Evolutionary conservation across 2,797 vertebrate genomes (phyloP).

Genomic region (Muraenolepis orangiensis): DNA sequence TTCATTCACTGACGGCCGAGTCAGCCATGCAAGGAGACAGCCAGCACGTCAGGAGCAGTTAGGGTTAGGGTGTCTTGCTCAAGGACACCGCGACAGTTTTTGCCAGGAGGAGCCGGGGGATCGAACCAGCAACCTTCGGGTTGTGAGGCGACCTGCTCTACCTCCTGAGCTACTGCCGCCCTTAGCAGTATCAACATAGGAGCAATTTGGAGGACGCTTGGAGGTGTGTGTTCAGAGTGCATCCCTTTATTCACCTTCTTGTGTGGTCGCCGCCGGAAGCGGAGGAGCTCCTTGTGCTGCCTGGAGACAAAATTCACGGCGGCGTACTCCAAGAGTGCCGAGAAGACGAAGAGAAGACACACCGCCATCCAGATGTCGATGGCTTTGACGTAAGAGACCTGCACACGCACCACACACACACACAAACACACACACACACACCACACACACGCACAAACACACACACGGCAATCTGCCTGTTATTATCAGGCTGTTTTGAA

Average conservation of each 20-base stretch:
- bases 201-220: neutral
- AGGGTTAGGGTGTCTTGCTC: too few relatives aligned
- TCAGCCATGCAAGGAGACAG: too few relatives aligned
- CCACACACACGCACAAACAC: too few relatives aligned
- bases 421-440: constrained; percentile 18
- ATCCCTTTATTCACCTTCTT: constrained; percentile 81
- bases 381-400: constrained; percentile 97
- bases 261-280: constrained; percentile 80
- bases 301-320: constrained; percentile 97
- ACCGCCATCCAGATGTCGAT: constrained; percentile 99
- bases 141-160: too few relatives aligned
- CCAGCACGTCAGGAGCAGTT: too few relatives aligned
- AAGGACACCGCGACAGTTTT: too few relatives aligned
- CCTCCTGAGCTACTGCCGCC: too few relatives aligned
- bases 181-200: neutral
- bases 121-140: too few relatives aligned
- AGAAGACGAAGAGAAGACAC: constrained; percentile 96
- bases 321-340: constrained; percentile 92
- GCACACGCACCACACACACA: constrained; percentile 3
- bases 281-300: constrained; percentile 92
- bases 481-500: neutral
- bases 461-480: too few relatives aligned
- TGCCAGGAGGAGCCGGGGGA: too few relatives aligned
- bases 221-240: neutral
- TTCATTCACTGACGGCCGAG: too few relatives aligned